A percentile compares a stretch with the other conserved stretches of the same genome.
Conservation (phyloP, 2,797 vertebrate genomes). For the Gymnoscopelus braueri region DNA sequence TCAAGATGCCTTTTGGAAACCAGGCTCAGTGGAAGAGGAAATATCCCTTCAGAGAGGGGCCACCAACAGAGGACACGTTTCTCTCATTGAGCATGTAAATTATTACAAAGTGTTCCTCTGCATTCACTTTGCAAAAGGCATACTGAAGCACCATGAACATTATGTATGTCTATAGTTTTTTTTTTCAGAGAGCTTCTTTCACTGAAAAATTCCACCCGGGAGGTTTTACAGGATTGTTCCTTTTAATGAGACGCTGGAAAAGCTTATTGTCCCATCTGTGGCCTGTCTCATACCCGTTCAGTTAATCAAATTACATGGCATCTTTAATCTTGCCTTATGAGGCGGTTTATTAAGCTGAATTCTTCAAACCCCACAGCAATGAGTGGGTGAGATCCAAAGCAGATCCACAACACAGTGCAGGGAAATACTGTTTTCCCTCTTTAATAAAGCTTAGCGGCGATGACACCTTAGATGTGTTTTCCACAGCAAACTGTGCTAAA, state of each 20-base stretch:
- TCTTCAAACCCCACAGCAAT: constrained; percentile 72
- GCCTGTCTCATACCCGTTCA: constrained; percentile 71
- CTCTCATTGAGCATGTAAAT: constrained; percentile 60
- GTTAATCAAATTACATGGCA: constrained; percentile 81
- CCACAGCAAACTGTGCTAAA: constrained; percentile 50
- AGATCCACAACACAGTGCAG: constrained; percentile 58
- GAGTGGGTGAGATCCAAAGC: constrained; percentile 75
- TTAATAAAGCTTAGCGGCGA: constrained; percentile 54
- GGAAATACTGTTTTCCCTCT: constrained; percentile 52
- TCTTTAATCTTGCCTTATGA: constrained; percentile 82
- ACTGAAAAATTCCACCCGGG: constrained; percentile 65
- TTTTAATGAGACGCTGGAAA: constrained; percentile 82
- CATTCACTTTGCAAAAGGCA: constrained; percentile 55
- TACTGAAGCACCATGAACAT: constrained; percentile 45
- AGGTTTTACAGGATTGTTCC: constrained; percentile 77
- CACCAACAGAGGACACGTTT: constrained; percentile 46
- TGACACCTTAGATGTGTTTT: constrained; percentile 65
- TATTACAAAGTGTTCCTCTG: constrained; percentile 58
- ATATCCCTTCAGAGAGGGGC: constrained; percentile 42
- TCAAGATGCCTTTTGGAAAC: constrained; percentile 23
- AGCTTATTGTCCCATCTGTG: constrained; percentile 83
- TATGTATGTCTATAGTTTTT: constrained; percentile 24
- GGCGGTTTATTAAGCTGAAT: constrained; percentile 79
- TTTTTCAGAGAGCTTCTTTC: constrained; percentile 46
- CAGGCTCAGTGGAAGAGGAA: constrained; percentile 47